Evolutionary conservation across 2,888 invertebrate species (phyloP).

Genomic region (Protonemura montana): DNA sequence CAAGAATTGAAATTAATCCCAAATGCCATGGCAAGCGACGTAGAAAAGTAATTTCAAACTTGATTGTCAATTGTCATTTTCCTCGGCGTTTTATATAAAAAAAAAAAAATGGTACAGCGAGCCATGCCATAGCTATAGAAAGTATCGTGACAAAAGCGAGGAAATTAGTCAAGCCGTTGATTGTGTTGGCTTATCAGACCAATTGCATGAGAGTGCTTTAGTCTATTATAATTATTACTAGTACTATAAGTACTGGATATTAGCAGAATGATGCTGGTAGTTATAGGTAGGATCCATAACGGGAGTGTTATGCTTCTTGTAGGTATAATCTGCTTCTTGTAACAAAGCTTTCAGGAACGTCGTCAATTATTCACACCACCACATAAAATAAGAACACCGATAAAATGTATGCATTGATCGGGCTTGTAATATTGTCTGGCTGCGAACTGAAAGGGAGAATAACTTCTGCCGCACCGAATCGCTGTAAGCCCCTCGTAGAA

Average conservation of each 20-base stretch:
- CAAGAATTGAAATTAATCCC: neutral
- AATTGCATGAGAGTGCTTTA: conserved; percentile 14
- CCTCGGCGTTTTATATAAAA: neutral
- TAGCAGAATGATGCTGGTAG: neutral
- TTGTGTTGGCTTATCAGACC: conserved; percentile 24
- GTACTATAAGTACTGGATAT: neutral
- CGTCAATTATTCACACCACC: neutral
- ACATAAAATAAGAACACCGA: conserved; percentile 16
- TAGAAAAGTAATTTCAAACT: conserved; percentile 2
- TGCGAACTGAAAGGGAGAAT: neutral
- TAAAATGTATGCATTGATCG: conserved; percentile 16
- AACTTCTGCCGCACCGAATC: neutral
- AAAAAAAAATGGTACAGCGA: neutral
- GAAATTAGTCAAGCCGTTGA: neutral
- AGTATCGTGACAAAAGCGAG: conserved; percentile 7
- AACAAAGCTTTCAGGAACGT: conserved; percentile 23
- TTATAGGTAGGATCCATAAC: neutral
- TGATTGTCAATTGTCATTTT: conserved; percentile 1
- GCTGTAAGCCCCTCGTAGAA: neutral
- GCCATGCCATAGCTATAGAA: neutral
- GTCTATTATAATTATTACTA: neutral
- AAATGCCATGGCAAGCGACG: neutral
- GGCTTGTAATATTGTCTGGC: no score
- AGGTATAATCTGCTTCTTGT: neutral
- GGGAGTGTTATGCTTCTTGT: neutral